Percentiles rank a stretch among this genome's conserved stretches.
Evolutionary conservation across 2,797 vertebrate species (phyloP).

Genomic region (Spinus olivaceus): DNA sequence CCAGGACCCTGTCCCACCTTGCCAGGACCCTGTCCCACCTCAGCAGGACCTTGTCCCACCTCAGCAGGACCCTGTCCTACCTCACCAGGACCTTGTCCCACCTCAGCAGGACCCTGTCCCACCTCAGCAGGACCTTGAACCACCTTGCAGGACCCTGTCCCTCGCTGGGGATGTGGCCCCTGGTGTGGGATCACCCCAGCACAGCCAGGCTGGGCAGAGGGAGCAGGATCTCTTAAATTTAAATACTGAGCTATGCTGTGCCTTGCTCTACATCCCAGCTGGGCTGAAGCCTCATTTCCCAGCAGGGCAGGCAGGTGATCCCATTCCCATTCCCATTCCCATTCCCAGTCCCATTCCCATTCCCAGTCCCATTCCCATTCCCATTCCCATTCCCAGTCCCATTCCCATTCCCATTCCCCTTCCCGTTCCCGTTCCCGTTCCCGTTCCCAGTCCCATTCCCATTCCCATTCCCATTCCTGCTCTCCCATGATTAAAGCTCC

Average conservation of each 20-base stretch:
- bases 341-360: no score
- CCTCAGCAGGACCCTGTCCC: background rate
- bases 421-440: no score
- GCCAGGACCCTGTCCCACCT: background rate
- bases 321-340: no score
- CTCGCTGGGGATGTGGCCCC: background rate
- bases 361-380: no score
- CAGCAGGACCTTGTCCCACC: background rate
- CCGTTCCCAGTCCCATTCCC: background rate
- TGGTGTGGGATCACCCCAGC: background rate
- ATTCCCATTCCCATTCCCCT: no score
- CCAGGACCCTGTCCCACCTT: background rate
- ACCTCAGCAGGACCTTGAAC: background rate
- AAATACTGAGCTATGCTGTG: background rate
- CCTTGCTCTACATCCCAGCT: background rate
- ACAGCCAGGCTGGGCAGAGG: background rate
- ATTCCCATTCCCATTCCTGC: background rate
- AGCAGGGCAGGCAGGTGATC: background rate
- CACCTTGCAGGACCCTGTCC: background rate
- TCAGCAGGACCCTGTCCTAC: background rate
- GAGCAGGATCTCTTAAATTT: background rate
- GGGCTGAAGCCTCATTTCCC: background rate
- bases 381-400: no score
- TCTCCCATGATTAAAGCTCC: background rate
- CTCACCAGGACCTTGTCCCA: background rate